Percentiles rank a stretch among this genome's conserved stretches.
Evolutionary conservation across 2,888 invertebrate genomes (phyloP).

Genomic region (Graphium colonna): DNA sequence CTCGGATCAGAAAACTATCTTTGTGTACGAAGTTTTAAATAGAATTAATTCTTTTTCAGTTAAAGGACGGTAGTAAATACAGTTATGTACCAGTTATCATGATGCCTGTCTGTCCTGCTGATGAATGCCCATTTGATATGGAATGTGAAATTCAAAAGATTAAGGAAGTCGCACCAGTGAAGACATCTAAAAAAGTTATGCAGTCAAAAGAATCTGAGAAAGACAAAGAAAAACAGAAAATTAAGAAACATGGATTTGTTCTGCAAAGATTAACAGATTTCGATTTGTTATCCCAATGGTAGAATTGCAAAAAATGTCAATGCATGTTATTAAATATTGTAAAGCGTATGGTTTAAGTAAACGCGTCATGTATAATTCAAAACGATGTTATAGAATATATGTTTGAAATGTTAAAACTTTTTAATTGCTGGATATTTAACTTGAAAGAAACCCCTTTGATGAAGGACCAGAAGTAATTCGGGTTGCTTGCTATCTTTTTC

Average conservation of each 20-base stretch:
- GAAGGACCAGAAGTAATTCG: no score
- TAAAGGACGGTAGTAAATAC: slow-evolving; percentile 43
- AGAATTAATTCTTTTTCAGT: slow-evolving; percentile 6
- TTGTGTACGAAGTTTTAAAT: background rate
- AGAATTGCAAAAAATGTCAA: slow-evolving; percentile 10
- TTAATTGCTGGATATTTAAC: no score
- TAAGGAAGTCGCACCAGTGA: slow-evolving; percentile 39
- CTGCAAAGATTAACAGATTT: slow-evolving; percentile 64
- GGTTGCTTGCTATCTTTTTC: no score
- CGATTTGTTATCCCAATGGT: slow-evolving; percentile 69
- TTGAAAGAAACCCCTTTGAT: no score
- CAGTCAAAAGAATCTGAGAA: slow-evolving; percentile 37
- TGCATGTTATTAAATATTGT: no score
- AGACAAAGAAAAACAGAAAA: slow-evolving; percentile 47
- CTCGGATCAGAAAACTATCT: no score
- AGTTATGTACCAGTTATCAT: slow-evolving; percentile 65
- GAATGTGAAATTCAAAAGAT: slow-evolving; percentile 56
- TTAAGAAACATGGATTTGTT: slow-evolving; percentile 55
- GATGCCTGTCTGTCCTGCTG: slow-evolving; percentile 65
- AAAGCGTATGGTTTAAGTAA: no score
- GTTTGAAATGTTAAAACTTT: no score
- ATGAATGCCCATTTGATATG: slow-evolving; percentile 65
- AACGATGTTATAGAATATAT: no score
- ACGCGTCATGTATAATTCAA: no score
- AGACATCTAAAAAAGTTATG: background rate